phyloP scores from a whole-genome alignment of 2,888 invertebrate genomes.

The Lagria hirta region DNA sequence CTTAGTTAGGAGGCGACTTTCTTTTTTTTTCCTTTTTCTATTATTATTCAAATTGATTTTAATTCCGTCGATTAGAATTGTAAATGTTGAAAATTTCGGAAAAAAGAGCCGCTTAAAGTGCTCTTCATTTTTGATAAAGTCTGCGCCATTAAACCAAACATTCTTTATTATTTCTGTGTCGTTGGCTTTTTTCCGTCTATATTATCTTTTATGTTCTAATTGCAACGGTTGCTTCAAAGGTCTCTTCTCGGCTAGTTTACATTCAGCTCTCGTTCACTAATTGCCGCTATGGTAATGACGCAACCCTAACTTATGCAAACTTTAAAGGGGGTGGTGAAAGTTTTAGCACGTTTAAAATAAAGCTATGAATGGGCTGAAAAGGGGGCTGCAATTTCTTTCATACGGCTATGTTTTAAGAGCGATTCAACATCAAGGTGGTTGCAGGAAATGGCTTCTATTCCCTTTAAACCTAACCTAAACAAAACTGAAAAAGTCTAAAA shows the following conservation, averaged over 20 bases:
- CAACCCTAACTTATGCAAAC: conserved; percentile 48
- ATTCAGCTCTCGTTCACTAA: conserved; percentile 47
- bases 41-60: too few species aligned
- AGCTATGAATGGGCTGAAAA: conserved; percentile 33
- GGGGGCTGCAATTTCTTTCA: conserved; percentile 10
- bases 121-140: conserved; percentile 44
- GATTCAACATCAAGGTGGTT: too few species aligned
- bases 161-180: conserved; percentile 51
- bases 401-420: too few species aligned
- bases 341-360: conserved; percentile 43
- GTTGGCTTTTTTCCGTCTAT: conserved; percentile 48
- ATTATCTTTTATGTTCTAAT: conserved; percentile 51
- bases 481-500: too few species aligned
- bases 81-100: too few species aligned
- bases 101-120: too few species aligned
- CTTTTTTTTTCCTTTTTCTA: too few species aligned
- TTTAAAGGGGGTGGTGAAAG: conserved; percentile 46
- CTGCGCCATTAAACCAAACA: conserved; percentile 50
- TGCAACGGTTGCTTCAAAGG: conserved; percentile 44
- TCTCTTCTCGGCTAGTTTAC: conserved; percentile 46
- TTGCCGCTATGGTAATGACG: conserved; percentile 37
- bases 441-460: too few species aligned
- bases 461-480: too few species aligned
- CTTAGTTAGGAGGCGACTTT: too few species aligned
- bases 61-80: too few species aligned